phyloP scores from a whole-genome alignment of 2,113 vertebrate species.

The Zootoca vivipara region DNA sequence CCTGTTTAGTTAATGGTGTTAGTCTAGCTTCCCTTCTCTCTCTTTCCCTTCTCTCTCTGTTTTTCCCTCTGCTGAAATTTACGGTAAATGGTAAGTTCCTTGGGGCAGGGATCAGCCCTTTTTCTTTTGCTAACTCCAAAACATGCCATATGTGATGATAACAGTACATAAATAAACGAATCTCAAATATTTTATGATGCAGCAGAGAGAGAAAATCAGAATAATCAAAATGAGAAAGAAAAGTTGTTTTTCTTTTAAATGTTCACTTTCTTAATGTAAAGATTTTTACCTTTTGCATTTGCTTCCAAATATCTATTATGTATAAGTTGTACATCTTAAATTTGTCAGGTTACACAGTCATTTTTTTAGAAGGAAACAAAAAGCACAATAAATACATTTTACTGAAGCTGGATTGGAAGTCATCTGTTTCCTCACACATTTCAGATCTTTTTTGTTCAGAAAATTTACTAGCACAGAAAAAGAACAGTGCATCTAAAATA shows the following conservation, averaged over 20 bases:
- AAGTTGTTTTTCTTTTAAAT: conserved; percentile 47
- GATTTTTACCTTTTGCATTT: conserved; percentile 28
- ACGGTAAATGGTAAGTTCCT: not conserved
- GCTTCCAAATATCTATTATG: not conserved
- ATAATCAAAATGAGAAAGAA: conserved; percentile 13
- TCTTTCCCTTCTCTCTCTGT: not conserved
- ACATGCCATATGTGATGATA: not conserved
- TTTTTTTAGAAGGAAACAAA: conserved; percentile 27
- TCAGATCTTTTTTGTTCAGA: conserved; percentile 45
- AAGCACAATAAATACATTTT: conserved; percentile 26
- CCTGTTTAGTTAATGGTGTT: not conserved
- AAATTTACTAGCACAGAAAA: no score
- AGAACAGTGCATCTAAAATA: conserved; percentile 41
- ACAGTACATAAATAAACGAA: not conserved
- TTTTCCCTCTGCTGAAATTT: not conserved
- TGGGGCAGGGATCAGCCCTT: not conserved
- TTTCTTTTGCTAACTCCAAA: not conserved
- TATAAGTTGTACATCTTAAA: conserved; percentile 6
- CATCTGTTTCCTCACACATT: conserved; percentile 44
- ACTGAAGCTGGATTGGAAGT: conserved; percentile 33
- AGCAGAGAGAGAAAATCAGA: conserved; percentile 43
- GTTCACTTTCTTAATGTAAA: conserved; percentile 49
- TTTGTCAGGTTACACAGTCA: conserved; percentile 30
- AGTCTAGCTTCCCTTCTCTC: not conserved
- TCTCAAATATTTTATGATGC: conserved; percentile 27